phyloP scores from a whole-genome alignment of 1,140 invertebrate genomes.

The Dendroctonus valens region DNA sequence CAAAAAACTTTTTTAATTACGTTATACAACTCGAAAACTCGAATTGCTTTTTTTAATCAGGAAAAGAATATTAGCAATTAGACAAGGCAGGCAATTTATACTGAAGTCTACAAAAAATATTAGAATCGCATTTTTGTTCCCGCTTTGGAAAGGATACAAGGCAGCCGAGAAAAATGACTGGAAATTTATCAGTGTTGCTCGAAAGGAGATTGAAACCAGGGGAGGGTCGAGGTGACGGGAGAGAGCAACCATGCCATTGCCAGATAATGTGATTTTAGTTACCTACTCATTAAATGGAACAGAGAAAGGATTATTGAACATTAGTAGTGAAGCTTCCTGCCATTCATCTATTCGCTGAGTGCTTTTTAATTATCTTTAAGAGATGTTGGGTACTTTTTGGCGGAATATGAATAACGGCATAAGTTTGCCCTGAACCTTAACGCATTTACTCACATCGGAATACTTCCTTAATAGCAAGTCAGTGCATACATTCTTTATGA shows the following conservation, averaged over 20 bases:
- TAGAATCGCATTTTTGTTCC: slow-evolving; percentile 45
- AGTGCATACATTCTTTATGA: no score
- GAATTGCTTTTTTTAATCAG: slow-evolving; percentile 29
- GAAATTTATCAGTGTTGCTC: slow-evolving; percentile 46
- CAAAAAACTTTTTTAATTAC: slow-evolving; percentile 33
- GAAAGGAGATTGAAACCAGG: slow-evolving; percentile 47
- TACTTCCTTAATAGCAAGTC: no score
- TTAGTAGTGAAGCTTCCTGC: slow-evolving; percentile 23
- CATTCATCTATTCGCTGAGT: slow-evolving; percentile 17
- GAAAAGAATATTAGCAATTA: slow-evolving; percentile 43
- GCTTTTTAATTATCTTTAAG: slow-evolving; percentile 11
- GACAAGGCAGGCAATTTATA: slow-evolving; percentile 44
- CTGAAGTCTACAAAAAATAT: slow-evolving; percentile 43
- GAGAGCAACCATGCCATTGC: slow-evolving; percentile 38
- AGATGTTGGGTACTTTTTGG: no score
- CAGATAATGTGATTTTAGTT: slow-evolving; percentile 50
- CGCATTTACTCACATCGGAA: no score
- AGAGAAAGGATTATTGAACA: slow-evolving; percentile 31
- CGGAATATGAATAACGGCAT: no score
- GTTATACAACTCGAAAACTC: slow-evolving; percentile 20
- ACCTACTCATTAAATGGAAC: slow-evolving; percentile 46
- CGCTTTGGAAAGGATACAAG: slow-evolving; percentile 44
- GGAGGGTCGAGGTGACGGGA: slow-evolving; percentile 37
- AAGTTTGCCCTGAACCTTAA: no score
- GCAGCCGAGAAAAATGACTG: slow-evolving; percentile 45